Evolutionary conservation across 2,888 invertebrate species (phyloP), one percentile per base, ranked within the genome.

Genomic region (Eucera pruinosa): DNA sequence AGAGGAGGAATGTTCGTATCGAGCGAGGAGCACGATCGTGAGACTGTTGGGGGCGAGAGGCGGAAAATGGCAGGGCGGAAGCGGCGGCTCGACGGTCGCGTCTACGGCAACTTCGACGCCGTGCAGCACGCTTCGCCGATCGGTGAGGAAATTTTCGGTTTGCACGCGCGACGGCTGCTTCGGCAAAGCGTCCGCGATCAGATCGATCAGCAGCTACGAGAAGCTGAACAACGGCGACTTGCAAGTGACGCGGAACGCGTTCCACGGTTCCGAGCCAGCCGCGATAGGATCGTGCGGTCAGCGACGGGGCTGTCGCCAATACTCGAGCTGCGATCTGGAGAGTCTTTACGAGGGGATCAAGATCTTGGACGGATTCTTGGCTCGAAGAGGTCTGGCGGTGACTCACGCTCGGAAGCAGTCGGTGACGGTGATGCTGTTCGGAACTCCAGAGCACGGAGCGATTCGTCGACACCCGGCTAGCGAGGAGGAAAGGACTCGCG

Each of bases 321-420:
- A 87, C 47, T 80, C 84, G 2, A 87, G 84, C 58, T 89, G 87
- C 69, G 90, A 92, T 45, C 50, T 89, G 2, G 86, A 89, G 4
- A 88, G 86, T 54, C 84, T 91, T 0, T 89, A 86, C 74, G 89
- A 91, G 47, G 88, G 90, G 23, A 89, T 91, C 43, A 88, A 83
- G 45, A 82, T 86, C 6, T 74, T 92, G 2, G 91, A 92, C 48
- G 82, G 83, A 0, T 90, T 89, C 52, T 62, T 92, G 5, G 88
- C 88, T 0, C 48, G 71, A 0, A 61, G 66, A 23, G 77, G 71
- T 2, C 3, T 68, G 15, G 45, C 80, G 23, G 48, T 74, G 4
- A 18, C 30, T 1, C 75, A 68, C 3, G n/a, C 27, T 0, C 70
- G 54, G 0, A 72, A 61, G 2, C 67, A 71, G 9, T 82, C 85